phyloP scores from a whole-genome alignment of 1,140 invertebrate species.

The Neodiprion lecontei region DNA sequence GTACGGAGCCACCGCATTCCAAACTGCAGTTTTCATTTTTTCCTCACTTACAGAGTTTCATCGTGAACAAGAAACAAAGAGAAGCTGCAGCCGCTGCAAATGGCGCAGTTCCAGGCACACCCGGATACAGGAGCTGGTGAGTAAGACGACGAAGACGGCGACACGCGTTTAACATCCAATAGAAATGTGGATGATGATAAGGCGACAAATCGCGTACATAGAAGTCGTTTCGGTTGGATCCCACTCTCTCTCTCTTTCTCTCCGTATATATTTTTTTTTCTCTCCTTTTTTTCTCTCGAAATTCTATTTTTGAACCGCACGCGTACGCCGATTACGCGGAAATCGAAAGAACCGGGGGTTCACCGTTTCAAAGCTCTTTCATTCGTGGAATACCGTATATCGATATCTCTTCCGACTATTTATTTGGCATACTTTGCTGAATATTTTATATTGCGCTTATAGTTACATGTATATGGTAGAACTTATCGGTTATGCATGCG shows the following conservation, averaged over 20 bases:
- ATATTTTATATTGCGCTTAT: too few relatives aligned
- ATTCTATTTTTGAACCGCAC: too few relatives aligned
- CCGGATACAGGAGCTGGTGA: constrained; percentile 83
- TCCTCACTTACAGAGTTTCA: constrained; percentile 75
- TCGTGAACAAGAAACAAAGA: constrained; percentile 88
- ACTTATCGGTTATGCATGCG: too few relatives aligned
- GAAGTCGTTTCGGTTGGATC: background rate
- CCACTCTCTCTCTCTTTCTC: background rate
- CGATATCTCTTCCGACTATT: too few relatives aligned
- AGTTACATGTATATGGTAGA: too few relatives aligned
- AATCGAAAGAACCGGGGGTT: too few relatives aligned
- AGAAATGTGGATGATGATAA: background rate
- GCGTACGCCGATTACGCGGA: too few relatives aligned
- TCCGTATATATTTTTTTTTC: constrained; percentile 21
- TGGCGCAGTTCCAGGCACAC: constrained; percentile 70
- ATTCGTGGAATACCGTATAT: too few relatives aligned
- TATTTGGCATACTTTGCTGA: too few relatives aligned
- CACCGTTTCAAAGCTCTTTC: too few relatives aligned
- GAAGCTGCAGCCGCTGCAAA: constrained; percentile 78
- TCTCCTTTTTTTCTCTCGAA: constrained; percentile 10
- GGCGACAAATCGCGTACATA: background rate
- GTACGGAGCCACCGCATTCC: background rate
- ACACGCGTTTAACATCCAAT: background rate
- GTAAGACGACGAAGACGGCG: constrained; percentile 33
- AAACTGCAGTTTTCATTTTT: constrained; percentile 3